These are phyloP conservation scores for Caenorhabditis macrosperma DNA, from an alignment of 2,888 invertebrate species.

Conservation along the genomic window DNA sequence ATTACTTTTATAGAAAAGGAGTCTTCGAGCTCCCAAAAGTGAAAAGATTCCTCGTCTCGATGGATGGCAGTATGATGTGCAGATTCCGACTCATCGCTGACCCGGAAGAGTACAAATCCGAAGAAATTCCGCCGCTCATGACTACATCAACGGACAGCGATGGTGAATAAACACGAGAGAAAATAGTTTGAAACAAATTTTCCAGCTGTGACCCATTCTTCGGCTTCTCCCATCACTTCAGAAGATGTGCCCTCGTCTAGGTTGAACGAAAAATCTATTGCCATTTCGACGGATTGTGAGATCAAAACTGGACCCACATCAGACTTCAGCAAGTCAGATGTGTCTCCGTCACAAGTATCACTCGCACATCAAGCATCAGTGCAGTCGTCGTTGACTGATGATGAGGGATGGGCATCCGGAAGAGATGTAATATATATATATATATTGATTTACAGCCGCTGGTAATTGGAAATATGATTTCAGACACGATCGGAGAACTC, in stretches of 20 bases:
- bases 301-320: slow-evolving; percentile 53
- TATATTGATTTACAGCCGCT: too few species aligned
- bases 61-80: slow-evolving; percentile 55
- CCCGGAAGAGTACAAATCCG: slow-evolving; percentile 2
- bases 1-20: slow-evolving; percentile 30
- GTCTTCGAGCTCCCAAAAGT: slow-evolving; percentile 45
- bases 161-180: neutral
- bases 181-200: neutral
- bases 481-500: slow-evolving; percentile 51
- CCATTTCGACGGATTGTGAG: slow-evolving; percentile 49
- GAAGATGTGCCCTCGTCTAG: slow-evolving; percentile 6
- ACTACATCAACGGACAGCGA: slow-evolving; percentile 31
- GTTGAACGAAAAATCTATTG: slow-evolving; percentile 32
- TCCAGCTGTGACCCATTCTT: slow-evolving; percentile 22
- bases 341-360: slow-evolving; percentile 33
- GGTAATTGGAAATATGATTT: neutral
- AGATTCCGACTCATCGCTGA: slow-evolving; percentile 42
- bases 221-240: slow-evolving; percentile 15
- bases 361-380: slow-evolving; percentile 42
- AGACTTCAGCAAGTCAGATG: slow-evolving; percentile 49
- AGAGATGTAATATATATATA: slow-evolving; percentile 30
- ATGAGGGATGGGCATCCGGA: slow-evolving; percentile 61
- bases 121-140: slow-evolving; percentile 38
- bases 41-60: slow-evolving; percentile 27
- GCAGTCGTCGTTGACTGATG: slow-evolving; percentile 56